phyloP scores from a whole-genome alignment of 2,888 invertebrate genomes.

The Pimpla rufipes region DNA sequence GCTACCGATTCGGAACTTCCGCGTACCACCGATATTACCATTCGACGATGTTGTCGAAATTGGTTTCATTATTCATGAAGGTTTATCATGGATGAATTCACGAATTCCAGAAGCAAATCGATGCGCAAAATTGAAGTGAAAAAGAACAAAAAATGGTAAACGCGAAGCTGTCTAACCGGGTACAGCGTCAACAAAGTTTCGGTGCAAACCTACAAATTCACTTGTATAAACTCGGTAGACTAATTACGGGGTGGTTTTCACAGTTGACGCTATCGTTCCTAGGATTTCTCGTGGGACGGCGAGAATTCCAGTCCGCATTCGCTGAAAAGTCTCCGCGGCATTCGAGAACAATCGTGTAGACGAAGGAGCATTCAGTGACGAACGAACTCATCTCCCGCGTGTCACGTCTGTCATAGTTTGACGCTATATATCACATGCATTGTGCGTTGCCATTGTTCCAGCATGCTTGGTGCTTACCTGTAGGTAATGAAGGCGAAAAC shows the following conservation, averaged over 20 bases:
- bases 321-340: slow-evolving; percentile 9
- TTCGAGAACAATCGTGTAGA: slow-evolving; percentile 32
- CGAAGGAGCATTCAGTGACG: slow-evolving; percentile 17
- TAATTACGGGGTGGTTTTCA: background rate
- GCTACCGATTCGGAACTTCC: slow-evolving; percentile 8
- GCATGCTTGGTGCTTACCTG: slow-evolving; percentile 86
- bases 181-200: background rate
- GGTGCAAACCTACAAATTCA: background rate
- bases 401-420: background rate
- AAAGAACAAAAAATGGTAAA: background rate
- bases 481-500: slow-evolving; percentile 91
- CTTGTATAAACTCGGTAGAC: background rate
- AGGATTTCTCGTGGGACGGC: background rate
- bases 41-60: background rate
- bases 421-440: background rate
- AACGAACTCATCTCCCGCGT: background rate
- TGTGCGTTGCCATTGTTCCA: slow-evolving; percentile 25
- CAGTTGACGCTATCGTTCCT: background rate
- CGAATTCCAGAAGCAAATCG: slow-evolving; percentile 6
- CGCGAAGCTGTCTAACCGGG: too few relatives aligned
- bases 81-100: background rate
- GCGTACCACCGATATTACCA: background rate
- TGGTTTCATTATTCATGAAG: background rate
- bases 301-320: background rate
- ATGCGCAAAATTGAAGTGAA: background rate